These are phyloP conservation scores for Podilymbus podiceps DNA, from an alignment of 2,113 vertebrate species.

Conservation along the genomic window DNA sequence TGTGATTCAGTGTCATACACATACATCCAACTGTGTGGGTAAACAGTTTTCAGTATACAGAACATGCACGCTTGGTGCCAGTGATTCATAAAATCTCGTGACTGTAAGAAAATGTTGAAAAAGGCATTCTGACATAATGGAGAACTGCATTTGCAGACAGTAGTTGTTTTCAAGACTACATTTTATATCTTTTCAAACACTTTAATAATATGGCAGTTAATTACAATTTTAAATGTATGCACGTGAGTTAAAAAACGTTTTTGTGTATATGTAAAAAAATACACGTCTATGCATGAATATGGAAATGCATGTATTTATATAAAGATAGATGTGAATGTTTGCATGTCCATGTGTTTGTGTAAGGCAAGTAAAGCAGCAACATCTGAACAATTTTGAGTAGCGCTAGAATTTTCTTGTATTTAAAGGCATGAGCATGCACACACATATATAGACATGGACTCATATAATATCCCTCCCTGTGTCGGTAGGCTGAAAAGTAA, in stretches of 20 bases:
- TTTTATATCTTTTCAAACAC: neutral
- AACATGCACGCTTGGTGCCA: neutral
- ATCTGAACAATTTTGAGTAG: neutral
- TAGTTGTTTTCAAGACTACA: neutral
- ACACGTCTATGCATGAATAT: neutral
- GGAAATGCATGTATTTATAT: neutral
- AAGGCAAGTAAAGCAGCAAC: neutral
- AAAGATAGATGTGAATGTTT: neutral
- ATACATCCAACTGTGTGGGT: neutral
- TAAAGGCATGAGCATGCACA: neutral
- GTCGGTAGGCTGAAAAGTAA: neutral
- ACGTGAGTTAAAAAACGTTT: neutral
- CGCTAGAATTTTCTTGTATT: neutral
- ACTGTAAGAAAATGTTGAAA: constrained; percentile 7
- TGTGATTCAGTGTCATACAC: constrained; percentile 33
- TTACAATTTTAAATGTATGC: neutral
- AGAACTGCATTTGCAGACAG: constrained; percentile 29
- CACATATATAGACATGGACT: rapidly evolving
- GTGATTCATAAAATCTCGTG: constrained; percentile 24
- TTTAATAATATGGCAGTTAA: neutral
- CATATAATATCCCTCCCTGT: neutral
- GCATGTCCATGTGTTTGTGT: neutral
- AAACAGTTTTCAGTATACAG: neutral
- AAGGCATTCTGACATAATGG: constrained; percentile 14
- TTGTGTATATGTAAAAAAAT: neutral